Conservation (phyloP, 2,888 invertebrate genomes). For the Oxytorus armatus region DNA sequence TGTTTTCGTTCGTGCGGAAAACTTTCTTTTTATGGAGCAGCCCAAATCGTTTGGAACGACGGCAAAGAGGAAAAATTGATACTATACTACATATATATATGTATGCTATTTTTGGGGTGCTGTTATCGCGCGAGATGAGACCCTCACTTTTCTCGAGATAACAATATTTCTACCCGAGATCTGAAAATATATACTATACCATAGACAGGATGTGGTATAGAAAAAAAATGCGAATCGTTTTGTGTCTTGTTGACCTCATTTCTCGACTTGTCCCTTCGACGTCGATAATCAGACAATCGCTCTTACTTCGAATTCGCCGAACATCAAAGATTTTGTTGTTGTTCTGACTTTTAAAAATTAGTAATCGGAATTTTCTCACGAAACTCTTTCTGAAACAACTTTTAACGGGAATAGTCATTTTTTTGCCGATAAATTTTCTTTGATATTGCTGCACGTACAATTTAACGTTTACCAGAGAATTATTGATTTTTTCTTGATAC, state of each 20-base stretch:
- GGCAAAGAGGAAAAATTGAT: slow-evolving; percentile 9
- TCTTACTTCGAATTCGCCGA: neutral
- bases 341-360: no score
- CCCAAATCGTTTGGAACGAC: slow-evolving; percentile 6
- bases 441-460: no score
- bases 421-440: no score
- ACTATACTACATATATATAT: slow-evolving; percentile 1
- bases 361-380: neutral
- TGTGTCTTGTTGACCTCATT: neutral
- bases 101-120: neutral
- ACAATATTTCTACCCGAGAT: neutral
- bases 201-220: no score
- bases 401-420: no score
- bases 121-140: neutral
- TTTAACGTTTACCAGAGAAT: no score
- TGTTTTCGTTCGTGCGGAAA: slow-evolving; percentile 4
- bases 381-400: no score
- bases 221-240: neutral
- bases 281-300: neutral
- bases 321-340: no score
- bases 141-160: neutral
- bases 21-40: neutral
- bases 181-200: no score
- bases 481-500: no score
- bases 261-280: neutral